Evolutionary conservation across 2,113 vertebrate genomes (phyloP).

Genomic region (Dinomys branickii): DNA sequence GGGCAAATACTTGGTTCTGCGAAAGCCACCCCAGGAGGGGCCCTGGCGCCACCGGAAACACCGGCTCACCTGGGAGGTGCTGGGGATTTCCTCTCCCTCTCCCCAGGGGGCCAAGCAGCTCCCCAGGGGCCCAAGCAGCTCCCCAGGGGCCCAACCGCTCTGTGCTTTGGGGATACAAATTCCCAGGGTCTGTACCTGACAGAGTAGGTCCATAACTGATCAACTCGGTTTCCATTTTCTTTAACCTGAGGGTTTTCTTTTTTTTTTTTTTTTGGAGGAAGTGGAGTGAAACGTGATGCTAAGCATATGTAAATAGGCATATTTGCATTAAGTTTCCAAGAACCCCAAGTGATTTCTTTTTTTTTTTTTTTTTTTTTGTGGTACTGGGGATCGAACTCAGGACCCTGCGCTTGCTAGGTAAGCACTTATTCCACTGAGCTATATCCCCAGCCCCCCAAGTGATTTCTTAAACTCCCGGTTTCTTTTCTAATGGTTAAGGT

Average conservation of each 20-base stretch:
- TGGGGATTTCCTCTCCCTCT: not conserved
- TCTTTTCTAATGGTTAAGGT: not conserved
- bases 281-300: not conserved
- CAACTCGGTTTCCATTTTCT: conserved; percentile 16
- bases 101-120: not conserved
- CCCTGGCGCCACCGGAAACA: not conserved
- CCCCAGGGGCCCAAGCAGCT: not conserved
- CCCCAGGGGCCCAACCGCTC: not conserved
- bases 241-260: not conserved
- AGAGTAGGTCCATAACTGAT: not conserved
- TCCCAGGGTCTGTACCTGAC: not conserved
- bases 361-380: no score
- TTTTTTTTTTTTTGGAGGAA: not conserved
- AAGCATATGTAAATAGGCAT: conserved; percentile 30
- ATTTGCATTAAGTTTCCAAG: conserved; percentile 46
- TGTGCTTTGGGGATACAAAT: not conserved
- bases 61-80: not conserved
- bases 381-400: no score
- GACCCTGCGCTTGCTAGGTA: no score
- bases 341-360: not conserved
- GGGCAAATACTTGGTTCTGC: not conserved
- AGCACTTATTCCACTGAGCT: no score
- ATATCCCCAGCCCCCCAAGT: no score
- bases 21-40: not conserved
- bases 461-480: conserved; percentile 29